Base-by-base conservation (phyloP, 2,113 vertebrate genomes). In the Pelodiscus sinensis region DNA sequence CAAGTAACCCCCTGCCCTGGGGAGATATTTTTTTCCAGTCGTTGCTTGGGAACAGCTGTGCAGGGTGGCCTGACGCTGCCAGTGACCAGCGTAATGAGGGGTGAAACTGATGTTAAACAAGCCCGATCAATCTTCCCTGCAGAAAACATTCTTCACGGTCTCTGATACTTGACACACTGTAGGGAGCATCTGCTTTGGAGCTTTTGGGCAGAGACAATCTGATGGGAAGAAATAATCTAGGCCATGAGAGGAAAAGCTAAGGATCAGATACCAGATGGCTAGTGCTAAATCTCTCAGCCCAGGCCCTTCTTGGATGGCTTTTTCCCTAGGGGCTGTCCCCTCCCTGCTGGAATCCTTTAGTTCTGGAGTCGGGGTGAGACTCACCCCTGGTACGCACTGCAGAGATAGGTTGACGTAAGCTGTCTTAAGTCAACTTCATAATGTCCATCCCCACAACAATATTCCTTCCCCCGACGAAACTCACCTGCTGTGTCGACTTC, bases 31-130 rank as follows among this genome's bases (percentile, higher is more conserved):
- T 89, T 38, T 71, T 75, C 44, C 79, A 78, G 58, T 31, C 0
- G 91, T 95, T 94, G 96, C 96, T 93, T 95, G 88, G 96, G 55
- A 97, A 93, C 94, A 91, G 81, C 84, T 94, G 79, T 84, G 82
- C 94, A 71, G 89, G 81, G 52, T 92, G 90, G 91, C 92, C 93
- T 78, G 4, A 50, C 75, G 27, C n/a, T 85, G 84, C 44, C 94
- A 55, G 84, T 89, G 78, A 88, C 82, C 88, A 85, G 54, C 88
- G 65, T 80, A 95, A 87, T 0, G 1, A 81, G 55, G 52, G 89
- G 57, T 27, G 25, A 88, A 95, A 90, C 82, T 56, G 38, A 68
- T 91, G 88, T 88, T 89, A 91, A 95, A 90, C 81, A 94, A 93
- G 68, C 52, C 79, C 90, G 73, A 95, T 96, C 91, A 87, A 73